A percentile compares a stretch with the other conserved stretches of the same genome.
phyloP scores from a whole-genome alignment of 1,140 invertebrate species.

The Akabosia matsudoensis region DNA sequence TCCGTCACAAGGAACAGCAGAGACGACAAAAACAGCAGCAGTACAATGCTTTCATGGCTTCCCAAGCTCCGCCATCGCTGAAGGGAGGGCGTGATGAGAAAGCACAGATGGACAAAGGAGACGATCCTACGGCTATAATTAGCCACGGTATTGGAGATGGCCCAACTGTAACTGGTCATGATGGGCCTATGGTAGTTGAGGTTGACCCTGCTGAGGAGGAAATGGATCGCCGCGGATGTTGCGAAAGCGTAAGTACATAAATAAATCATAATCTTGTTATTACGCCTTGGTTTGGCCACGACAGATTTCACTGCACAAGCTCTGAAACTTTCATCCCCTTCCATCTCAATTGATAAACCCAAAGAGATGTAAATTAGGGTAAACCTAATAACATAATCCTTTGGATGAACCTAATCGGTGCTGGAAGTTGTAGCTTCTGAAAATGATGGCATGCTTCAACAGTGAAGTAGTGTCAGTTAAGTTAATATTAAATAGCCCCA shows the following conservation, averaged over 20 bases:
- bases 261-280: too few relatives aligned
- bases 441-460: too few relatives aligned
- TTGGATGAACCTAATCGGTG: too few relatives aligned
- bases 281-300: too few relatives aligned
- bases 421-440: too few relatives aligned
- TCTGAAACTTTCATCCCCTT: too few relatives aligned
- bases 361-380: too few relatives aligned
- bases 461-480: too few relatives aligned
- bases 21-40: conserved; percentile 13
- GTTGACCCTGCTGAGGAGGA: background rate
- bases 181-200: conserved; percentile 7
- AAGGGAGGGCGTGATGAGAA: background rate
- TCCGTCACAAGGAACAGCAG: background rate
- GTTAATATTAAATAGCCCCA: too few relatives aligned
- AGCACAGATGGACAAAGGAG: background rate
- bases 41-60: background rate
- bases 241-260: conserved; percentile 14
- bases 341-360: too few relatives aligned
- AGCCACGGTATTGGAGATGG: background rate
- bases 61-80: background rate
- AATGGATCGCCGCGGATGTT: background rate
- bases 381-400: too few relatives aligned
- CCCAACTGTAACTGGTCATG: background rate
- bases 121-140: background rate
- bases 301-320: too few relatives aligned